Evolutionary conservation across 2,888 invertebrate species (phyloP).

Genomic region (Syrista parreyssii): DNA sequence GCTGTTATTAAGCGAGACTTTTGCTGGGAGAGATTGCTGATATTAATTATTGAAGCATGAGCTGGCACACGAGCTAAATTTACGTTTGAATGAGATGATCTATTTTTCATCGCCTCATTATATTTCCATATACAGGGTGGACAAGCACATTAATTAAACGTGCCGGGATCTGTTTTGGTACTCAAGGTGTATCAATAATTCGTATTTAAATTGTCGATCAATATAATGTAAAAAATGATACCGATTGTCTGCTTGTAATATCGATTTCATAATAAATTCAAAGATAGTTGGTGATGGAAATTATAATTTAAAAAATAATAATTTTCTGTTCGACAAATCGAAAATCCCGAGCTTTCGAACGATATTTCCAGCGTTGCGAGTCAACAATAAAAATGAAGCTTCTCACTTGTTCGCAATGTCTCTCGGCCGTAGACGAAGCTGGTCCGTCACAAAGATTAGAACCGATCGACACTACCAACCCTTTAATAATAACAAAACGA

Average conservation of each 20-base stretch:
- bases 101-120: background rate
- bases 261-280: no score
- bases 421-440: slow-evolving; percentile 36
- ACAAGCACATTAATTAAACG: background rate
- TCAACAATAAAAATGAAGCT: slow-evolving; percentile 43
- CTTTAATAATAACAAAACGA: slow-evolving; percentile 52
- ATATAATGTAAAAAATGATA: background rate
- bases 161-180: background rate
- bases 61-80: background rate
- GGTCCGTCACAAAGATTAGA: slow-evolving; percentile 22
- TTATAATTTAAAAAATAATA: background rate
- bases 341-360: background rate
- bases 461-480: slow-evolving; percentile 41
- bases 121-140: background rate
- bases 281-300: background rate
- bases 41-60: background rate
- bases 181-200: background rate
- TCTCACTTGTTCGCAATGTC: slow-evolving; percentile 49
- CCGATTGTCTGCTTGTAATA: background rate
- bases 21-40: background rate
- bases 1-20: background rate
- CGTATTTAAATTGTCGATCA: background rate
- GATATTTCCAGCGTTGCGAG: background rate
- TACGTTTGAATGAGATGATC: background rate
- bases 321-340: background rate